Percentiles rank a stretch among this genome's conserved stretches.
These are phyloP conservation scores for Danaus chrysippus DNA, from an alignment of 2,888 invertebrate genomes.

Conservation along the genomic window DNA sequence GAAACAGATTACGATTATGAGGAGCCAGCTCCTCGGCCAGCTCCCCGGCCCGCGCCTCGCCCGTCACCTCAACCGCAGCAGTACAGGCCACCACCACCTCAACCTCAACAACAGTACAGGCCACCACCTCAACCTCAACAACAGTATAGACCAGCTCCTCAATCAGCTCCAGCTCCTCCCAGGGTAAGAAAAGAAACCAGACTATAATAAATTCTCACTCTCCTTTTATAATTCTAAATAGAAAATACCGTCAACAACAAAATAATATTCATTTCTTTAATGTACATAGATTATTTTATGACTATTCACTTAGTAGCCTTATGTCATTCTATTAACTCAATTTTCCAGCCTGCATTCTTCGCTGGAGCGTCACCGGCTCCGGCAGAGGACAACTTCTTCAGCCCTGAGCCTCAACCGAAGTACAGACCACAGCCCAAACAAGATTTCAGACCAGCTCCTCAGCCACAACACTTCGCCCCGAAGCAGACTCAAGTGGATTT, in stretches of 20 bases:
- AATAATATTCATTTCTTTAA: not conserved
- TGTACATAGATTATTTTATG: no score
- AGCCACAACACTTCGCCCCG: conserved; percentile 45
- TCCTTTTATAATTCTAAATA: not conserved
- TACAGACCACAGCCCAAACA: conserved; percentile 59
- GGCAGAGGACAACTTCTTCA: conserved; percentile 49
- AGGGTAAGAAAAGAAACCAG: conserved; percentile 44
- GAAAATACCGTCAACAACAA: not conserved
- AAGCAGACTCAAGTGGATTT: conserved; percentile 46
- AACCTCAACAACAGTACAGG: conserved; percentile 35
- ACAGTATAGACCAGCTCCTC: conserved; percentile 42
- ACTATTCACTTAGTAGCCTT: no score
- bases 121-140: conserved; percentile 35
- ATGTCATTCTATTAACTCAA: no score
- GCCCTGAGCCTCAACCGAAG: conserved; percentile 52
- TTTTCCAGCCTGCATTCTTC: conserved; percentile 68
- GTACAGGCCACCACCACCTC: conserved; percentile 43
- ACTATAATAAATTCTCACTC: not conserved
- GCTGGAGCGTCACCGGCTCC: conserved; percentile 64
- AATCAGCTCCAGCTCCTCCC: conserved; percentile 55
- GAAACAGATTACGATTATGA: conserved; percentile 63
- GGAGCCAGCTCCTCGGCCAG: conserved; percentile 51
- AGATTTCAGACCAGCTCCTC: conserved; percentile 54
- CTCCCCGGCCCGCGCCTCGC: conserved; percentile 41
- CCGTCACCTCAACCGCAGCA: conserved; percentile 44